These are phyloP conservation scores for Phyllostomus hastatus DNA, from an alignment of 2,113 vertebrate species.

Conservation along the genomic window DNA sequence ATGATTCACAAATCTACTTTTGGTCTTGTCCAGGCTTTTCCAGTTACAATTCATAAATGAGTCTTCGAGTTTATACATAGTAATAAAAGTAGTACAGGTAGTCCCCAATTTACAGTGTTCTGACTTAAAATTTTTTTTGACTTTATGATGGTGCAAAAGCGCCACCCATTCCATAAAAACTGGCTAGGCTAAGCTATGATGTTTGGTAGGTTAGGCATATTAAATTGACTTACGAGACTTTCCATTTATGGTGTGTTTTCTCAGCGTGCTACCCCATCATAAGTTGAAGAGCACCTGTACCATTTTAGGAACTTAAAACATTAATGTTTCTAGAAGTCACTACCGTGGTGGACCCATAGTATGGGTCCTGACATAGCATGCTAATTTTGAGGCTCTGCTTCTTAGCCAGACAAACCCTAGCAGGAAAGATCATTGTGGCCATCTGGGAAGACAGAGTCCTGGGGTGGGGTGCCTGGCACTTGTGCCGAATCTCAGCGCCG, in stretches of 20 bases:
- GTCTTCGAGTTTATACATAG: neutral
- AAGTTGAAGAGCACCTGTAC: neutral
- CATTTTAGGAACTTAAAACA: neutral
- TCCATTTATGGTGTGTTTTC: neutral
- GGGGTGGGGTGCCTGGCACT: neutral
- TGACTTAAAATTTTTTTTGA: neutral
- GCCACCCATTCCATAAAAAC: neutral
- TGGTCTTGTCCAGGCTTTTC: neutral
- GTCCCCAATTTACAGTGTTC: neutral
- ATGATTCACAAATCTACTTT: neutral
- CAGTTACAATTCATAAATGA: neutral
- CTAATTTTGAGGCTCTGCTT: neutral
- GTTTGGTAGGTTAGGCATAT: neutral
- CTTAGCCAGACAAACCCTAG: neutral
- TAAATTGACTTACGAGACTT: neutral
- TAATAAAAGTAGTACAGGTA: neutral
- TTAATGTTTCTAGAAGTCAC: neutral
- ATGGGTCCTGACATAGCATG: neutral
- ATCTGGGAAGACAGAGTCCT: neutral
- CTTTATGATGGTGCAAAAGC: neutral
- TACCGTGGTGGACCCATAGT: neutral
- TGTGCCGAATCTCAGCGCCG: neutral
- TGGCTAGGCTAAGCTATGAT: neutral
- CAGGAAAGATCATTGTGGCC: neutral
- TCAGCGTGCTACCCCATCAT: neutral